These are phyloP conservation scores for Holothuria scabra DNA, from an alignment of 53 echinoderm and acorn worm genomes.

Conservation along the genomic window DNA sequence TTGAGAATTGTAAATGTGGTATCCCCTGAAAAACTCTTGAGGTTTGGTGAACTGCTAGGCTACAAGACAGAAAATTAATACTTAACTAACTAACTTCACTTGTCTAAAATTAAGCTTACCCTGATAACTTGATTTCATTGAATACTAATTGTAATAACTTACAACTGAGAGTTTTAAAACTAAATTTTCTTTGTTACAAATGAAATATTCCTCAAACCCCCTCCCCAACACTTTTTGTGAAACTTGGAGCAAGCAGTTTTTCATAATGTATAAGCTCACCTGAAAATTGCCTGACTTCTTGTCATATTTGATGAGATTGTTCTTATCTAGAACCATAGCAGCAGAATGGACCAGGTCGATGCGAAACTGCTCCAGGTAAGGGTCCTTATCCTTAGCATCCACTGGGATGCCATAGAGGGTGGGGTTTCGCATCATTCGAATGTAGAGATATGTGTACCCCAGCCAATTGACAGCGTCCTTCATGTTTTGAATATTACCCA, in stretches of 20 bases:
- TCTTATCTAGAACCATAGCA: constrained; percentile 76
- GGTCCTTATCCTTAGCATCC: constrained; percentile 86
- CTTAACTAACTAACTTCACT: too few species aligned
- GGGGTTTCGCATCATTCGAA: constrained; percentile 95
- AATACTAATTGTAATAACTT: too few species aligned
- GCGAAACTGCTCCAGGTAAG: constrained; percentile 88
- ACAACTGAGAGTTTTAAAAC: too few species aligned
- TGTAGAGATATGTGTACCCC: constrained; percentile 98
- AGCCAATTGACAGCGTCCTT: constrained; percentile 97
- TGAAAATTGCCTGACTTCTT: constrained; percentile 95
- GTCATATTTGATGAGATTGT: constrained; percentile 95
- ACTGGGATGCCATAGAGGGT: constrained; percentile 86
- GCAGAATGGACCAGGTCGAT: constrained; percentile 96
- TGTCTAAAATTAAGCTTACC: too few species aligned
- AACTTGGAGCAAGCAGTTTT: not conserved
- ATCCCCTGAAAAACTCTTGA: too few species aligned
- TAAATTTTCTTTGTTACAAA: too few species aligned
- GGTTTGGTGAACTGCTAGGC: too few species aligned
- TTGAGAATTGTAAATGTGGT: too few species aligned
- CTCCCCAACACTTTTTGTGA: not conserved
- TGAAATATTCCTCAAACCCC: too few species aligned
- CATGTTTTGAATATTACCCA: constrained; percentile 94
- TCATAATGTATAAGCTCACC: constrained; percentile 47
- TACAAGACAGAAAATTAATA: too few species aligned
- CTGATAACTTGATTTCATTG: too few species aligned